Evolutionary conservation across 2,888 invertebrate species (phyloP).

Genomic region (Heteromurus nitidus): DNA sequence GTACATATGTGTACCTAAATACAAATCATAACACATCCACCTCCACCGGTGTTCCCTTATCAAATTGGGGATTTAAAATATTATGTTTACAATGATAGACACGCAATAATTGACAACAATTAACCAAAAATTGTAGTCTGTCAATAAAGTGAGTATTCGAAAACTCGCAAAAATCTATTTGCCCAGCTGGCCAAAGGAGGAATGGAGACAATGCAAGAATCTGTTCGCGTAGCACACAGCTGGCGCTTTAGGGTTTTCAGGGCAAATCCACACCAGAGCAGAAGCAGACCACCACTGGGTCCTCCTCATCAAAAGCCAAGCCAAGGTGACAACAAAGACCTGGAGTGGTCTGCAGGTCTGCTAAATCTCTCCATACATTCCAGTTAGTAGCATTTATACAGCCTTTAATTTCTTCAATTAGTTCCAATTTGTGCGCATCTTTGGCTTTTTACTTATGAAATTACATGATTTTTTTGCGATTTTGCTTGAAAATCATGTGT

Average conservation of each 20-base stretch:
- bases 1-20: no score
- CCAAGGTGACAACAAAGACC: not conserved
- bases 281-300: not conserved
- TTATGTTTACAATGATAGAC: no score
- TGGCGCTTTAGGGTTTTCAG: slow-evolving; percentile 45
- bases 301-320: not conserved
- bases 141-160: not conserved
- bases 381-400: not conserved
- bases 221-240: slow-evolving; percentile 24
- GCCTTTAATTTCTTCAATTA: no score
- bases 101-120: no score
- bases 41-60: not conserved
- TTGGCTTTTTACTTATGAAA: no score
- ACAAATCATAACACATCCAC: no score
- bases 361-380: not conserved
- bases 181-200: not conserved
- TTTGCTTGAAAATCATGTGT: no score
- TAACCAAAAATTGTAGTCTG: no score
- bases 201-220: slow-evolving; percentile 1
- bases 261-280: not conserved
- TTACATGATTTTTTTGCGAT: no score
- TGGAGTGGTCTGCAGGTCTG: no score
- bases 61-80: not conserved
- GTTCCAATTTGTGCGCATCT: no score
- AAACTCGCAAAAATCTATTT: not conserved